Evolutionary conservation across 2,113 vertebrate genomes (phyloP).

Genomic region (Bufo bufo): DNA sequence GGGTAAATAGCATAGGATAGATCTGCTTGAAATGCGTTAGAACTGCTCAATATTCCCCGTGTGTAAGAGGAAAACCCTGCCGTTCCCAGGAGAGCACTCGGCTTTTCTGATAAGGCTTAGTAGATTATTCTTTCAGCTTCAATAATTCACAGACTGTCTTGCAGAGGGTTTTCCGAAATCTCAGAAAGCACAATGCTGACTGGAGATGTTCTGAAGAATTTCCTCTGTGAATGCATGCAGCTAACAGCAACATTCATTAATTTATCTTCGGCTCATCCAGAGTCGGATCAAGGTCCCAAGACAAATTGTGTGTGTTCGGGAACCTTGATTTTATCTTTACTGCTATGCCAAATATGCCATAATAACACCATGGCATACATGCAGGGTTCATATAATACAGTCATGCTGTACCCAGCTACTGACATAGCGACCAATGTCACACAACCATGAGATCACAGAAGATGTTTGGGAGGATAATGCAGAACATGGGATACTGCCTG

Average conservation of each 20-base stretch:
- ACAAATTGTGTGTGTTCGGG: neutral
- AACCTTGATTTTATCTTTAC: too few species aligned
- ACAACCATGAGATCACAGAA: too few species aligned
- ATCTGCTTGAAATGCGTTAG: conserved; percentile 39
- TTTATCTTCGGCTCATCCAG: neutral
- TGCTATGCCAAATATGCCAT: neutral
- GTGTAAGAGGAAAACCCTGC: conserved; percentile 46
- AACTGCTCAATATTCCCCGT: conserved; percentile 38
- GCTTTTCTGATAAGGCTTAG: conserved; percentile 54
- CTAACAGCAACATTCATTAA: neutral
- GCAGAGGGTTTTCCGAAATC: conserved; percentile 50
- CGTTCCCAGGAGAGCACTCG: conserved; percentile 31
- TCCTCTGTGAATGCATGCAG: neutral
- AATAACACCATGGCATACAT: neutral
- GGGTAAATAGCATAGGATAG: conserved; percentile 32
- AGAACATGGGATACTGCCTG: too few species aligned
- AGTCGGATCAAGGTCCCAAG: neutral
- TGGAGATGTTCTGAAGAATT: conserved; percentile 31
- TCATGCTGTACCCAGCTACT: neutral
- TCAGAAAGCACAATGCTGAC: conserved; percentile 23
- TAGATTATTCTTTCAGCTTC: conserved; percentile 58
- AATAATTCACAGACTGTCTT: conserved; percentile 56
- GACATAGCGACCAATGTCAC: too few species aligned
- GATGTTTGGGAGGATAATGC: too few species aligned
- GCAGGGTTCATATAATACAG: neutral